Percentiles rank a stretch among this genome's conserved stretches.
Evolutionary conservation across 2,797 vertebrate genomes (phyloP).

Genomic region (Sparidentex hasta): DNA sequence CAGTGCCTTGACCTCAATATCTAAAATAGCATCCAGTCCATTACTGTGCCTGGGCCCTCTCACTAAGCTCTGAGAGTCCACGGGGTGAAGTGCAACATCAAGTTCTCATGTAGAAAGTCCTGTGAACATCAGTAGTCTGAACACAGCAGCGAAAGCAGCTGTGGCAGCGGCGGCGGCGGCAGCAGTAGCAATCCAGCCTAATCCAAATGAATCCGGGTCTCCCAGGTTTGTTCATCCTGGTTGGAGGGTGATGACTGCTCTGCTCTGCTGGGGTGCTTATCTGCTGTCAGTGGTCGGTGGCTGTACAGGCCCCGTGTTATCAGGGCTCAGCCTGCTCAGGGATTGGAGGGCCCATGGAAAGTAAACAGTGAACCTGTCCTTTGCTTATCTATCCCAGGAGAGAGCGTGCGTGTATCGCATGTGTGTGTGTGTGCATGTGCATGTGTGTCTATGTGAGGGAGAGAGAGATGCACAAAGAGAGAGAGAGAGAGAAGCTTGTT

Average conservation of each 20-base stretch:
- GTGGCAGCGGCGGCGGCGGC: slow-evolving; percentile 45
- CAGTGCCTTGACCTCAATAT: slow-evolving; percentile 69
- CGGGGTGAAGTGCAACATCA: slow-evolving; percentile 71
- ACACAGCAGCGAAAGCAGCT: slow-evolving; percentile 67
- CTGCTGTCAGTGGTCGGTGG: slow-evolving; percentile 80
- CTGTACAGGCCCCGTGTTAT: slow-evolving; percentile 82
- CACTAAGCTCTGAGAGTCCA: slow-evolving; percentile 69
- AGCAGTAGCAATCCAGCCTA: slow-evolving; percentile 82
- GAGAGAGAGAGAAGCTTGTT: slow-evolving; percentile 77
- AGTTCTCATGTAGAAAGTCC: slow-evolving; percentile 69
- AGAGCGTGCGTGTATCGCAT: slow-evolving; percentile 45
- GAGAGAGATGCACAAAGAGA: slow-evolving; percentile 36
- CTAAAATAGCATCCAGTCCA: slow-evolving; percentile 74
- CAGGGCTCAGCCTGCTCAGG: slow-evolving; percentile 83
- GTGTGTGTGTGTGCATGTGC: slow-evolving; percentile 18
- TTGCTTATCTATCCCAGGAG: slow-evolving; percentile 84
- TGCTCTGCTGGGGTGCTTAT: slow-evolving; percentile 83
- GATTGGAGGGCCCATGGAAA: slow-evolving; percentile 83
- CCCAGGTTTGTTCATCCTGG: slow-evolving; percentile 82
- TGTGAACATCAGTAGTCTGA: slow-evolving; percentile 82
- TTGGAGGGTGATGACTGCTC: slow-evolving; percentile 79
- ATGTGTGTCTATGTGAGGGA: slow-evolving; percentile 36
- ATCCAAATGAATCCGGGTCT: slow-evolving; percentile 88
- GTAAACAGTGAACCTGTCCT: slow-evolving; percentile 87
- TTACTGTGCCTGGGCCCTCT: slow-evolving; percentile 58